Evolutionary conservation across 2,888 invertebrate species (phyloP).

Genomic region (Eretmocerus hayati): DNA sequence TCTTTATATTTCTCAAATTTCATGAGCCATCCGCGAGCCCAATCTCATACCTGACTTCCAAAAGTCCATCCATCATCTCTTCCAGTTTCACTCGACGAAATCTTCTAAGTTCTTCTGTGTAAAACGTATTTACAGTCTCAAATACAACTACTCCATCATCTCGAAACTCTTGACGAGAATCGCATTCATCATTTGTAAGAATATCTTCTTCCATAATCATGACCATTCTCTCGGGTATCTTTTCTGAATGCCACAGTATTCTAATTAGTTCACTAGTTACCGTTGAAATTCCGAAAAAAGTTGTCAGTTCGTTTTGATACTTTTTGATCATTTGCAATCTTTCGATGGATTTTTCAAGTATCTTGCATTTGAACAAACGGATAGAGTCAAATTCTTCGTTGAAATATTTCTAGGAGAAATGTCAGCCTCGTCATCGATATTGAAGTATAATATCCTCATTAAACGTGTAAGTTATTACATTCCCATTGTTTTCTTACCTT

Average conservation of each 20-base stretch:
- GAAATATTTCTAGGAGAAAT: constrained; percentile 48
- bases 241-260: constrained; percentile 46
- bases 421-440: no score
- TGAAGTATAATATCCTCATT: no score
- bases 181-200: no score
- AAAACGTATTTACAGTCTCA: not conserved
- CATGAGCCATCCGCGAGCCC: no score
- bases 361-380: constrained; percentile 56
- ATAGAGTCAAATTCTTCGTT: constrained; percentile 68
- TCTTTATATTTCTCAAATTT: no score
- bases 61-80: constrained; percentile 81
- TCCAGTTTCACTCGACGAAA: constrained; percentile 61
- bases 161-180: not conserved
- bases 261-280: not conserved
- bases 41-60: constrained; percentile 55
- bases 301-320: constrained; percentile 52
- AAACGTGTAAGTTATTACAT: no score
- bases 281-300: constrained; percentile 23
- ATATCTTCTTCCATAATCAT: constrained; percentile 45
- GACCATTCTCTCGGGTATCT: constrained; percentile 56
- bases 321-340: constrained; percentile 59
- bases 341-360: constrained; percentile 57
- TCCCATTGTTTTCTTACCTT: constrained; percentile 22
- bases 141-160: not conserved
- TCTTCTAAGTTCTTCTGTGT: constrained; percentile 31